Evolutionary conservation across 2,113 vertebrate species (phyloP), one percentile per base, ranked within the genome.

Genomic region (Brachirus orientalis): DNA sequence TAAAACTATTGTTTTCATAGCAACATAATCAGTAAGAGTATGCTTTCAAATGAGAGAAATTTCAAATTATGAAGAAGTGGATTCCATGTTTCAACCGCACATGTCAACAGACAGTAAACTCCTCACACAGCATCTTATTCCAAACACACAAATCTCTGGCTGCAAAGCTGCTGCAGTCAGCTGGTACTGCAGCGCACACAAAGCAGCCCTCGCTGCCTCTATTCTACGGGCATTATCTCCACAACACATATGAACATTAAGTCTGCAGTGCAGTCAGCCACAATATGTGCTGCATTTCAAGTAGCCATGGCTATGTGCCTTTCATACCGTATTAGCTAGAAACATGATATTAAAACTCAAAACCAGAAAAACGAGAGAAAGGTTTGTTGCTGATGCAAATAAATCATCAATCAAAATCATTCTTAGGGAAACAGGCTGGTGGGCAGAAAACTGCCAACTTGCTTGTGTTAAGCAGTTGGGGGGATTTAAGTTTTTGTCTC

Each of bases 91-190:
- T 37, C 36, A 37, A 28, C 28, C 6, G 28, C 28, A 28, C 28
- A n/a, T n/a, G 28, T 28, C 6, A 16, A n/a, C 18, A 44, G 10
- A 8, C 50, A 69, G 10, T 33, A 58, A 28, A 20, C 60, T 62
- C 44, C 18, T 65, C n/a, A 20, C 14, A 54, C 11, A 40, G 7
- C 18, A 16, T 8, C 40, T 59, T 44, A 53, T 63, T 53, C 62
- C 38, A 12, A 63, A 54, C 37, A 52, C 36, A 41, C 2, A 0
- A 18, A 19, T 54, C 48, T 22, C 37, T 36, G 43, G 33, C 58
- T 38, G 18, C 57, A 59, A 72, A 72, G 58, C 75, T 72, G 68
- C 64, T 58, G 73, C 72, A 51, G 58, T 43, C 11, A 4, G 18
- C 46, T 53, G 46, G 7, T 19, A 4, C 56, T 9, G 46, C 1